phyloP scores from a whole-genome alignment of 2,797 vertebrate genomes.

The Siniperca undulata region DNA sequence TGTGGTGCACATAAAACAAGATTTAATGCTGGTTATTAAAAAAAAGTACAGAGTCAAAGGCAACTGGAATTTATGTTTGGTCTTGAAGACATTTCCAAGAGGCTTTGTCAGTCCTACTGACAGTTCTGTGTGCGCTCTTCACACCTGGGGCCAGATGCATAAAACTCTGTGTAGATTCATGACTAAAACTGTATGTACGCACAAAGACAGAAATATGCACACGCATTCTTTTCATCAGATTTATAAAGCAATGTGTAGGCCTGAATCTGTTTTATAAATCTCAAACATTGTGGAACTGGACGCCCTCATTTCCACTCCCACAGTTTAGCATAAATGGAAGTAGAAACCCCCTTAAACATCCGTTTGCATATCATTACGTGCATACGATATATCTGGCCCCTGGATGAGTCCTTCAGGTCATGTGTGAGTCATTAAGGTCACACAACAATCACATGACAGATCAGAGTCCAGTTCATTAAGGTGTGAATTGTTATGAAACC shows the following conservation, averaged over 20 bases:
- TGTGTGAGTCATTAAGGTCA: not conserved
- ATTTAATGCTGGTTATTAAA: not conserved
- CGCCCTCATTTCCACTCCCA: too few species aligned
- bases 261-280: too few species aligned
- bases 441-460: not conserved
- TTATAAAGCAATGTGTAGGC: too few species aligned
- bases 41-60: not conserved
- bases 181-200: not conserved
- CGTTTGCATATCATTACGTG: not conserved
- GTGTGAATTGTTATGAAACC: not conserved
- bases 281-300: not conserved
- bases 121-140: not conserved
- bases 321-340: too few species aligned
- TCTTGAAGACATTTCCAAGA: conserved; percentile 21
- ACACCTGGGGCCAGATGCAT: not conserved
- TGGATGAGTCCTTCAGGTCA: conserved; percentile 15
- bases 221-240: too few species aligned
- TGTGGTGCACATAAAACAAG: conserved; percentile 6
- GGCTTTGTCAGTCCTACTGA: not conserved
- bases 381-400: not conserved
- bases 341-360: not conserved
- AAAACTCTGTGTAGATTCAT: too few species aligned
- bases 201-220: too few species aligned
- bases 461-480: not conserved
- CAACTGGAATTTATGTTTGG: not conserved